phyloP scores from a whole-genome alignment of 2,888 invertebrate species.

The Plagiodera versicolora region DNA sequence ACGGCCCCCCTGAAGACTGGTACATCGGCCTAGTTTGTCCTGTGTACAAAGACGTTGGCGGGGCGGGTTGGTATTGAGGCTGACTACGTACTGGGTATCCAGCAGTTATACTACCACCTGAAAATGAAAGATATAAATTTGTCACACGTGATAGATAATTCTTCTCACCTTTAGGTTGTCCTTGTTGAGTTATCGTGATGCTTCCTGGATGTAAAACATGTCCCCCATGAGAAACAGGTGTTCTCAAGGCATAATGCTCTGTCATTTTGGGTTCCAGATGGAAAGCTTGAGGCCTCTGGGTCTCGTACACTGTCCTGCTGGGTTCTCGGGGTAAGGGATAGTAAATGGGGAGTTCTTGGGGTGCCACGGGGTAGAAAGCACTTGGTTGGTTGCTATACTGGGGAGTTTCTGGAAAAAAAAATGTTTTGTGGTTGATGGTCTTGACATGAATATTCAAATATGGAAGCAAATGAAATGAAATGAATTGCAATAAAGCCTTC shows the following conservation, averaged over 20 bases:
- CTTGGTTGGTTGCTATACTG: slow-evolving; percentile 58
- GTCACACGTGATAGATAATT: too few species aligned
- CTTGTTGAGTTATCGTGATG: slow-evolving; percentile 60
- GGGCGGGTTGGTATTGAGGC: slow-evolving; percentile 47
- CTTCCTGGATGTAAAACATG: slow-evolving; percentile 62
- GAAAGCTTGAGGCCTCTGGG: slow-evolving; percentile 46
- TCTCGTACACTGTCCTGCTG: slow-evolving; percentile 48
- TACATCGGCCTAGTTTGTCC: slow-evolving; percentile 51
- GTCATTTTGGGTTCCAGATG: slow-evolving; percentile 51
- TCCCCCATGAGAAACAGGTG: slow-evolving; percentile 53
- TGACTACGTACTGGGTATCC: slow-evolving; percentile 78
- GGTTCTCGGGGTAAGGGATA: slow-evolving; percentile 51
- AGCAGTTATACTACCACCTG: slow-evolving; percentile 74
- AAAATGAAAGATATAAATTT: too few species aligned
- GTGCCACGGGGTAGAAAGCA: slow-evolving; percentile 58
- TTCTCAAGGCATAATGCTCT: slow-evolving; percentile 54
- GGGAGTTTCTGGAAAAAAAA: slow-evolving; percentile 55
- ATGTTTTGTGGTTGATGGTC: background rate
- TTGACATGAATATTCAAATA: background rate
- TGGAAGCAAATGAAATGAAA: too few species aligned
- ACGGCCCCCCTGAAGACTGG: slow-evolving; percentile 47
- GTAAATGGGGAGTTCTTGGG: slow-evolving; percentile 55
- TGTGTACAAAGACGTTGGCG: slow-evolving; percentile 50
- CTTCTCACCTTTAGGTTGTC: slow-evolving; percentile 37
- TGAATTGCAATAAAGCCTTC: background rate